Conservation (phyloP, 2,888 invertebrate species). For the Prosapia bicincta region DNA sequence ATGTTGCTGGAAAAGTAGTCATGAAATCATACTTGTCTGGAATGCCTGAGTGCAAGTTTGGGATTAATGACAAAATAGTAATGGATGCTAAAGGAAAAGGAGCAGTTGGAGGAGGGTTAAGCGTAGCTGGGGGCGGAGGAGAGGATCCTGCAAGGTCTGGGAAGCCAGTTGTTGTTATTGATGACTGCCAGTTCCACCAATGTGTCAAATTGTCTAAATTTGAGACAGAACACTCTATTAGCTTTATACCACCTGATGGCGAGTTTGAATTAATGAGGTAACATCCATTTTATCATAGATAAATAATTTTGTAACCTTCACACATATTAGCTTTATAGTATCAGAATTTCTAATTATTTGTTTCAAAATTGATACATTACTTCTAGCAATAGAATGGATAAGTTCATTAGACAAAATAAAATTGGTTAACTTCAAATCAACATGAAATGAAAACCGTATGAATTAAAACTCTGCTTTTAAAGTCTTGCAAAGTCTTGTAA, state of each 20-base stretch:
- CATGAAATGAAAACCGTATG: no score
- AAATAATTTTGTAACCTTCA: no score
- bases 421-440: no score
- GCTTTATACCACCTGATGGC: conserved; percentile 99
- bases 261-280: conserved; percentile 99
- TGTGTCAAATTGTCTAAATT: conserved; percentile 99
- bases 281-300: no score
- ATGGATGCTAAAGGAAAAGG: conserved; percentile 89
- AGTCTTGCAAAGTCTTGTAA: no score
- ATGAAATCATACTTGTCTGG: conserved; percentile 99
- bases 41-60: conserved; percentile 99
- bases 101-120: conserved; percentile 47
- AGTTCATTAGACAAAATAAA: no score
- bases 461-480: no score
- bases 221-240: conserved; percentile 99
- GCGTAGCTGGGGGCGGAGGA: conserved; percentile 34
- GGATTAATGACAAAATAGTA: conserved; percentile 98
- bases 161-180: conserved; percentile 98
- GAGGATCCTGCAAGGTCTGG: conserved; percentile 81
- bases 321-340: no score
- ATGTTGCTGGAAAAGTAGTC: conserved; percentile 98
- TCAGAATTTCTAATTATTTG: no score
- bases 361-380: no score
- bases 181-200: conserved; percentile 99
- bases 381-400: no score